Percentiles rank a stretch among this genome's conserved stretches.
phyloP scores from a whole-genome alignment of 2,888 invertebrate species.

The Cenopis cana region DNA sequence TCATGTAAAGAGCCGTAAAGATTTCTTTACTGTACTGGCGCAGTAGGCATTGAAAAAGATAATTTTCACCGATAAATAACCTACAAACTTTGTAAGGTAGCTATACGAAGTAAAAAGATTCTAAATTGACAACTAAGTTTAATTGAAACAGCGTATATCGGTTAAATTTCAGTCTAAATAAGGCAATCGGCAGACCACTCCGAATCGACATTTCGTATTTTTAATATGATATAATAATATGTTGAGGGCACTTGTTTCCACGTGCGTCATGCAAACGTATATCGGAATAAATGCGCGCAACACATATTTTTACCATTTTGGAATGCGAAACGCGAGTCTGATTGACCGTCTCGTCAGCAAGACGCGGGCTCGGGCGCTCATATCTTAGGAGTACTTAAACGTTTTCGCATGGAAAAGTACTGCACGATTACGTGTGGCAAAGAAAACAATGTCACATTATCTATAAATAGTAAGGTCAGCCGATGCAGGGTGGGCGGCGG shows the following conservation, averaged over 20 bases:
- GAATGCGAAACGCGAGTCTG: not conserved
- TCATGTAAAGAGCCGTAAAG: not conserved
- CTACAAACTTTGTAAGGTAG: slow-evolving; percentile 12
- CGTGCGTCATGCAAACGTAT: not conserved
- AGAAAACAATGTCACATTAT: slow-evolving; percentile 78
- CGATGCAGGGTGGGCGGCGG: slow-evolving; percentile 60
- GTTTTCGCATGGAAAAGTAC: slow-evolving; percentile 82
- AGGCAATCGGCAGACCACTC: slow-evolving; percentile 23
- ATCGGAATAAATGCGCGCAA: not conserved
- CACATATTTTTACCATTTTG: not conserved
- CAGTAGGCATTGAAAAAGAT: not conserved
- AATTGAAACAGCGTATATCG: slow-evolving; percentile 39
- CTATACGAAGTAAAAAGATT: slow-evolving; percentile 33
- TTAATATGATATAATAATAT: not conserved
- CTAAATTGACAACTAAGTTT: slow-evolving; percentile 37
- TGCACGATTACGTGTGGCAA: slow-evolving; percentile 63
- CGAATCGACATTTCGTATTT: not conserved
- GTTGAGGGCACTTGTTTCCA: not conserved
- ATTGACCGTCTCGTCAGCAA: slow-evolving; percentile 17
- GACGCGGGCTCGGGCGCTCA: slow-evolving; percentile 52
- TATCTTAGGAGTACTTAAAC: slow-evolving; percentile 77
- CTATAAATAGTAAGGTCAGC: slow-evolving; percentile 72
- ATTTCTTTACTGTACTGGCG: not conserved
- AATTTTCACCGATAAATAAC: not conserved
- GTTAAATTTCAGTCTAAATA: slow-evolving; percentile 39